phyloP scores from a whole-genome alignment of 2,113 vertebrate genomes.

The Petroica traversi region DNA sequence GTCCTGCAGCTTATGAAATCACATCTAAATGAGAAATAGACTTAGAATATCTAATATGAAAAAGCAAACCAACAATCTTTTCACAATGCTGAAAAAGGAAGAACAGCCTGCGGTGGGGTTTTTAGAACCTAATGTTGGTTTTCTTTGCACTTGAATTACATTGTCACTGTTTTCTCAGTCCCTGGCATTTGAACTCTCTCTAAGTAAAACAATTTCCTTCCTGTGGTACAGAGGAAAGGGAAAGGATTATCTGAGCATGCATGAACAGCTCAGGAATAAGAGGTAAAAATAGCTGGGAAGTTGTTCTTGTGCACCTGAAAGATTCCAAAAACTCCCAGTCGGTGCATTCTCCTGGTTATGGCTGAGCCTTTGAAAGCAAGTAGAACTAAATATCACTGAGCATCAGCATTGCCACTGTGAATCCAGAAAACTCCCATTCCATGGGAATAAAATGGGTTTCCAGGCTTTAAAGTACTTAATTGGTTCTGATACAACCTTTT shows the following conservation, averaged over 20 bases:
- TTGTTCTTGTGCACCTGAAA: neutral
- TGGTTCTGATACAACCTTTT: neutral
- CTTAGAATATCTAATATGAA: neutral
- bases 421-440: neutral
- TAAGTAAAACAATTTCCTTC: neutral
- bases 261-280: neutral
- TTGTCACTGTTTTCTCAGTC: neutral
- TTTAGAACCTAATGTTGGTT: neutral
- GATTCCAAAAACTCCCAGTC: neutral
- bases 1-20: neutral
- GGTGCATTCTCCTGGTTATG: neutral
- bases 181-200: neutral
- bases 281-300: neutral
- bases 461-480: neutral
- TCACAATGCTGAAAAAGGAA: neutral
- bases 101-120: neutral
- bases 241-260: neutral
- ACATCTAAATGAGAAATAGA: neutral
- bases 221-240: neutral
- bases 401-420: neutral
- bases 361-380: neutral
- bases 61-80: neutral
- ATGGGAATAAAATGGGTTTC: neutral
- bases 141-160: neutral
- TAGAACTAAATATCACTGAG: neutral